These are phyloP conservation scores for Lepus timidus DNA, from an alignment of 2,113 vertebrate genomes.

Conservation along the genomic window DNA sequence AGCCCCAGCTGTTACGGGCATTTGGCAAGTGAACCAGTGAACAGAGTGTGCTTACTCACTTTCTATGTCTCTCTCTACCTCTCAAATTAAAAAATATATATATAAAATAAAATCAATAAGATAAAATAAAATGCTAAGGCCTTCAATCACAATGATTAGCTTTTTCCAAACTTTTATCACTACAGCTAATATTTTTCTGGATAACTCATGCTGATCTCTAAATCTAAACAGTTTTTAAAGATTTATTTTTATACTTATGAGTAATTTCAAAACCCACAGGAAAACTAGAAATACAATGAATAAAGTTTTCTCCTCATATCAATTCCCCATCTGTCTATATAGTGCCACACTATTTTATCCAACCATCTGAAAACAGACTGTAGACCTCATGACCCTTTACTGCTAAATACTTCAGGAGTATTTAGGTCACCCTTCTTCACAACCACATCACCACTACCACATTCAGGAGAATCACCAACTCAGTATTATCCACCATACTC, in stretches of 20 bases:
- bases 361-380: slow-evolving; percentile 33
- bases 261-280: background rate
- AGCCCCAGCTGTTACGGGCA: too few relatives aligned
- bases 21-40: too few relatives aligned
- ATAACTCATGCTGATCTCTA: slow-evolving; percentile 19
- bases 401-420: background rate
- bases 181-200: background rate
- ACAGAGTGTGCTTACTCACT: too few relatives aligned
- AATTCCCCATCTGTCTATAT: background rate
- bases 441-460: background rate
- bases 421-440: background rate
- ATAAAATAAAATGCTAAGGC: slow-evolving; percentile 6
- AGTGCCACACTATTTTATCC: background rate
- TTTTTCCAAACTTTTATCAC: background rate
- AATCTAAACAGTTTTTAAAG: background rate
- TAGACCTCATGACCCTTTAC: background rate
- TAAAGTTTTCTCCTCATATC: background rate
- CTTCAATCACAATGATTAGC: background rate
- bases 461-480: background rate
- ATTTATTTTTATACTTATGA: slow-evolving; percentile 21
- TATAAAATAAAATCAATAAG: too few relatives aligned
- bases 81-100: too few relatives aligned
- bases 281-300: background rate
- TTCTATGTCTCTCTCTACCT: too few relatives aligned
- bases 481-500: background rate